Conservation (phyloP, 2,888 invertebrate genomes). For the Caenorhabditis japonica region DNA sequence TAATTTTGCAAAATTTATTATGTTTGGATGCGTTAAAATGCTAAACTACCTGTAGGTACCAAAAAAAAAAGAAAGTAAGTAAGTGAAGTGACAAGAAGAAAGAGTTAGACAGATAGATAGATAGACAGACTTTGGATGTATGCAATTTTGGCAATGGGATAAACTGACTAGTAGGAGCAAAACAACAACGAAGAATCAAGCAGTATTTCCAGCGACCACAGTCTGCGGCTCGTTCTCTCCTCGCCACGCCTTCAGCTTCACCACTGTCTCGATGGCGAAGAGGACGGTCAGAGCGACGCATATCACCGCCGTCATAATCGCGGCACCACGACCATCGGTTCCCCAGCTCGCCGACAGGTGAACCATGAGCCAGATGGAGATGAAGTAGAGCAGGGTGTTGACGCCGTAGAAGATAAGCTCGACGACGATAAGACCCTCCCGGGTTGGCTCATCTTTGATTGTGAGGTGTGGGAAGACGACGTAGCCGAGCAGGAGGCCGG, state of each 20-base stretch:
- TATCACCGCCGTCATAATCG: conserved; percentile 74
- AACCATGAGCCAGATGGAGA: conserved; percentile 76
- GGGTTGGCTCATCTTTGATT: conserved; percentile 71
- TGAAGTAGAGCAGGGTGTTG: conserved; percentile 76
- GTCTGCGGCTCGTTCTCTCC: conserved; percentile 70
- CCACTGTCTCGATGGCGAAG: conserved; percentile 74
- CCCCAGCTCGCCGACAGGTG: conserved; percentile 75
- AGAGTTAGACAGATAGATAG: too few species aligned
- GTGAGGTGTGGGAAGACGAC: conserved; percentile 76
- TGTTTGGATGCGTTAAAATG: neutral
- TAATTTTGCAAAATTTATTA: conserved; percentile 6
- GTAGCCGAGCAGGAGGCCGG: conserved; percentile 72
- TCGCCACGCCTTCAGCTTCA: conserved; percentile 75
- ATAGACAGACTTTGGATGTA: conserved; percentile 10
- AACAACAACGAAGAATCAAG: neutral
- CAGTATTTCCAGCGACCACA: conserved; percentile 36
- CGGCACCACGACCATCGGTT: conserved; percentile 75
- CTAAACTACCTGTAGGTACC: conserved; percentile 29
- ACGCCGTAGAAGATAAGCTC: conserved; percentile 76
- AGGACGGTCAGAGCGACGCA: conserved; percentile 74
- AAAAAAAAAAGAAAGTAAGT: conserved; percentile 11
- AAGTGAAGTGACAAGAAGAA: conserved; percentile 22
- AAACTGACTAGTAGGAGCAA: conserved; percentile 11
- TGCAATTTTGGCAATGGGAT: conserved; percentile 19
- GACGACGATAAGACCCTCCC: conserved; percentile 75